Conservation (phyloP, 2,113 vertebrate genomes). For the Rhabdomys dilectus region DNA sequence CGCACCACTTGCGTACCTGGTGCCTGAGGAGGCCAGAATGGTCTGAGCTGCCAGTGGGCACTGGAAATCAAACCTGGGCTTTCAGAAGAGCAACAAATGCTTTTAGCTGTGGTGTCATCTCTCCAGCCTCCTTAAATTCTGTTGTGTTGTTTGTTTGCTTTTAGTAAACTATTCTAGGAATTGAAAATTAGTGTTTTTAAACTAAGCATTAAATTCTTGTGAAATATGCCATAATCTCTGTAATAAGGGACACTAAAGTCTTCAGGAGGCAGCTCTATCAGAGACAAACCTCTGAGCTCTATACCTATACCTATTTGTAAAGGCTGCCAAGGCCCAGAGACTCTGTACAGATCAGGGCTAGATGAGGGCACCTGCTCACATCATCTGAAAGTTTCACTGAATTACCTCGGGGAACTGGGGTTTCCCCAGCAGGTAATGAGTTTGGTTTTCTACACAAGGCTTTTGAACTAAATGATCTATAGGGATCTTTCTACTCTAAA, state of each 20-base stretch:
- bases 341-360: background rate
- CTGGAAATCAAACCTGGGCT: background rate
- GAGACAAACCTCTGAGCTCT: background rate
- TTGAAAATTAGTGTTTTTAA: slow-evolving; percentile 24
- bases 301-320: background rate
- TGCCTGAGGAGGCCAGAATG: background rate
- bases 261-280: background rate
- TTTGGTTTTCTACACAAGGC: background rate
- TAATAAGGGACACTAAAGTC: background rate
- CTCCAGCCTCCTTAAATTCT: background rate
- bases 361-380: background rate
- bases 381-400: background rate
- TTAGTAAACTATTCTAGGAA: background rate
- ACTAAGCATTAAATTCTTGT: background rate
- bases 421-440: slow-evolving; percentile 4
- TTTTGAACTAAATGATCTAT: background rate
- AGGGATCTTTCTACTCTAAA: slow-evolving; percentile 11
- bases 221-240: background rate
- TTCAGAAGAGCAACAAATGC: too few species aligned
- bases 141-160: background rate
- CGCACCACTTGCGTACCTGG: background rate
- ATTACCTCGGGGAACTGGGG: background rate
- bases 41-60: background rate
- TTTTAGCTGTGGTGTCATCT: background rate
- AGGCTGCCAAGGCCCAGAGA: background rate